phyloP scores from a whole-genome alignment of 2,797 vertebrate genomes.

The Acanthurus leucopareius region DNA sequence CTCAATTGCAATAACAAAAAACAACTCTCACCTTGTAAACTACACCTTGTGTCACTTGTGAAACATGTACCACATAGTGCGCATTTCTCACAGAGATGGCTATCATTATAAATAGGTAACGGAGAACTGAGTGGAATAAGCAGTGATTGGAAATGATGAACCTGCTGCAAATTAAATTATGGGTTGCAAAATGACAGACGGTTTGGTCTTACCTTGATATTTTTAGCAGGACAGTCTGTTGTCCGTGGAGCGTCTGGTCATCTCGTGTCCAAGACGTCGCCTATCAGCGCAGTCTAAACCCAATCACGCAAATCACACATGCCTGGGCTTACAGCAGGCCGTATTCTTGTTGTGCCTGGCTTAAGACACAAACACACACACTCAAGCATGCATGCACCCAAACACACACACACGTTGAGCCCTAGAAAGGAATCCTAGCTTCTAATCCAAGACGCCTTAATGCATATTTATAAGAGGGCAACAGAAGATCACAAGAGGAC shows the following conservation, averaged over 20 bases:
- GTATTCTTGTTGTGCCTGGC: conserved; percentile 65
- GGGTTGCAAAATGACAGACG: conserved; percentile 11
- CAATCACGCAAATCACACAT: conserved; percentile 75
- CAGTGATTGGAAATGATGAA: conserved; percentile 30
- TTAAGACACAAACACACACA: conserved; percentile 73
- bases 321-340: conserved; percentile 72
- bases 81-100: not conserved
- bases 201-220: conserved; percentile 68
- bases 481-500: conserved; percentile 21
- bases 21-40: not conserved
- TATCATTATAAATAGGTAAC: conserved; percentile 1
- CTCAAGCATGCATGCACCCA: conserved; percentile 51
- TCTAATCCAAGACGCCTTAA: conserved; percentile 75
- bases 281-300: conserved; percentile 62
- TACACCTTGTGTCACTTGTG: not conserved
- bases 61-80: not conserved
- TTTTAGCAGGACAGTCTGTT: conserved; percentile 35
- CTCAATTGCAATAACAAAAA: not conserved
- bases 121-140: conserved; percentile 1
- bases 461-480: conserved; percentile 67
- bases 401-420: conserved; percentile 56
- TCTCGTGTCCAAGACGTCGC: conserved; percentile 43
- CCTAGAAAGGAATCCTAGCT: conserved; percentile 69
- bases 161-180: conserved; percentile 9
- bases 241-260: conserved; percentile 46